phyloP scores from a whole-genome alignment of 2,113 vertebrate species.

The Heterotilapia buettikoferi region DNA sequence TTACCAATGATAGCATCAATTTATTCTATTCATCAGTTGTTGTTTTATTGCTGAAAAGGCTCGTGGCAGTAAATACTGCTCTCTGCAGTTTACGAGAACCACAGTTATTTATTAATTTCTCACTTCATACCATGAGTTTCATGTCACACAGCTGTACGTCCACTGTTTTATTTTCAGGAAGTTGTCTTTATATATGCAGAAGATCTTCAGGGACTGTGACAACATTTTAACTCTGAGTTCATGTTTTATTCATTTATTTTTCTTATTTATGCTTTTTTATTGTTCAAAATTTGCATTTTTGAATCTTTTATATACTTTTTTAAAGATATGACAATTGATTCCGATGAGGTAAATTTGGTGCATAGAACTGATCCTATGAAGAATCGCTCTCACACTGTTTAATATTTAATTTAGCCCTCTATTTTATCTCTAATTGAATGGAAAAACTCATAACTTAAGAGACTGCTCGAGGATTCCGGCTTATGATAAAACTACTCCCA shows the following conservation, averaged over 20 bases:
- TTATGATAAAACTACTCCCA: background rate
- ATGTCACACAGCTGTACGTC: background rate
- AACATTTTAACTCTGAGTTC: background rate
- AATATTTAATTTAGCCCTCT: background rate
- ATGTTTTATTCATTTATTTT: background rate
- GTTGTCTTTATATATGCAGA: slow-evolving; percentile 15
- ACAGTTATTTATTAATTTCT: slow-evolving; percentile 33
- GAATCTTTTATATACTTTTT: background rate
- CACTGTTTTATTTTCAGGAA: slow-evolving; percentile 9
- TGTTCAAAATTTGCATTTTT: background rate
- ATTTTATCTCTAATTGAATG: background rate
- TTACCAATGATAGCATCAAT: slow-evolving; percentile 3
- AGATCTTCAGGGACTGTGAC: slow-evolving; percentile 19
- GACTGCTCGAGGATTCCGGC: slow-evolving; percentile 1
- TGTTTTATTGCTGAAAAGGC: slow-evolving; percentile 10
- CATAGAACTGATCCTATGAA: background rate
- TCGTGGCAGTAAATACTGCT: slow-evolving; percentile 28
- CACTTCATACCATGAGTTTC: background rate
- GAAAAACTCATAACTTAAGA: background rate
- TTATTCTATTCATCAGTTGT: background rate
- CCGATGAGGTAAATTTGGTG: background rate
- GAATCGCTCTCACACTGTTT: background rate
- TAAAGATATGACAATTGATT: background rate
- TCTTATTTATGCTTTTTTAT: background rate
- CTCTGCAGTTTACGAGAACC: slow-evolving; percentile 33